Conservation (phyloP, 2,888 invertebrate species). For the Calameuta pallipes region DNA sequence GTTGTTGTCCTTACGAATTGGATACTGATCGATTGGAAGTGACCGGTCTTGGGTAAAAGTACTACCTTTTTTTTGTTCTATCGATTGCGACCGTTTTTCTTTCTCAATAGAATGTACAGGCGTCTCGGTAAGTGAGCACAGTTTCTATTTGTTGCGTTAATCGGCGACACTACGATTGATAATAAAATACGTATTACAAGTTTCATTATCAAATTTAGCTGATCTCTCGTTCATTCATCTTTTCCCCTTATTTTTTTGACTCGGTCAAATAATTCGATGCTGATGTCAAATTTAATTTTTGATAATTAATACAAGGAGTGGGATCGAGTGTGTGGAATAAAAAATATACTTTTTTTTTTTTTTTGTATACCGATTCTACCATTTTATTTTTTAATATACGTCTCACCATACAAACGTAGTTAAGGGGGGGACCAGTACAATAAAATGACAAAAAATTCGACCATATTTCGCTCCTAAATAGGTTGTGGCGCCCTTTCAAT, state of each 20-base stretch:
- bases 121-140: not conserved
- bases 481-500: conserved; percentile 12
- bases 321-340: conserved; percentile 11
- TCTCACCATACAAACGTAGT: conserved; percentile 38
- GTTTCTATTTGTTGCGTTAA: not conserved
- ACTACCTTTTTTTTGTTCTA: not conserved
- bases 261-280: too few relatives aligned
- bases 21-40: not conserved
- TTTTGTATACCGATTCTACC: conserved; percentile 39
- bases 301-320: not conserved
- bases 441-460: conserved; percentile 26
- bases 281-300: not conserved
- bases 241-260: not conserved
- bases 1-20: not conserved
- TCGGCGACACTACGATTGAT: not conserved
- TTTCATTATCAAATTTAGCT: not conserved
- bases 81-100: not conserved
- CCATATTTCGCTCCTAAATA: conserved; percentile 11
- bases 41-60: not conserved
- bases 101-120: not conserved
- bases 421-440: conserved; percentile 30
- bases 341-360: conserved; percentile 26
- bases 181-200: not conserved
- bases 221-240: not conserved
- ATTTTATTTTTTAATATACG: conserved; percentile 44